Conservation (phyloP, 2,113 vertebrate genomes). For the Ardeotis arabs region DNA sequence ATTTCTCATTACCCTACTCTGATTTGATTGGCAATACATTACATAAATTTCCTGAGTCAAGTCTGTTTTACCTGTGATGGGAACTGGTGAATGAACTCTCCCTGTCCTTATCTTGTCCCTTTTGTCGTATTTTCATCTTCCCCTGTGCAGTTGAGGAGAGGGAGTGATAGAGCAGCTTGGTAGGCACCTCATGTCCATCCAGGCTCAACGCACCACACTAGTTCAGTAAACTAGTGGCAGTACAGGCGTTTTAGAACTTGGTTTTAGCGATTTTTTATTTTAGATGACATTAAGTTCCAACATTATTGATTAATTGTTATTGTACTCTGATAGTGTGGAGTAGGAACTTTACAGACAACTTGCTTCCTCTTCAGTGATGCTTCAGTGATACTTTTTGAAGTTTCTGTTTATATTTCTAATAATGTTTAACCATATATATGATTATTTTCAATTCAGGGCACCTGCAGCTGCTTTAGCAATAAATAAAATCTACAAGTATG, state of each 20-base stretch:
- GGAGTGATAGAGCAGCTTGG: neutral
- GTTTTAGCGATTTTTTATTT: too few relatives aligned
- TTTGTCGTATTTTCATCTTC: neutral
- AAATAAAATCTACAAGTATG: neutral
- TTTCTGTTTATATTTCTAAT: neutral
- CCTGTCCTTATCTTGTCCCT: neutral
- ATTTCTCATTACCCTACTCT: neutral
- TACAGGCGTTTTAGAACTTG: too few relatives aligned
- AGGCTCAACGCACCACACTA: neutral
- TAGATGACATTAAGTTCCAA: too few relatives aligned
- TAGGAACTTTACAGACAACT: too few relatives aligned
- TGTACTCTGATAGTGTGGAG: too few relatives aligned
- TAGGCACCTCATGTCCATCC: neutral
- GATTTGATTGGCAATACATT: neutral
- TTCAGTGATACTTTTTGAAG: neutral
- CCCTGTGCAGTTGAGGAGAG: fast-evolving
- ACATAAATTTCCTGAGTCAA: neutral
- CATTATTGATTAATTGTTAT: too few relatives aligned
- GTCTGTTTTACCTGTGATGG: neutral
- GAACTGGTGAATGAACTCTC: neutral
- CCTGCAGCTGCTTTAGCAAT: neutral
- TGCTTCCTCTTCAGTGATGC: too few relatives aligned
- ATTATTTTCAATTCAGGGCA: neutral
- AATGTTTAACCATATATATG: neutral
- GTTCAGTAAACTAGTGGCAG: neutral